A percentile compares a stretch with the other conserved stretches of the same genome.
Evolutionary conservation across 1,140 invertebrate genomes (phyloP).

Genomic region (Drosophila pectinifera): DNA sequence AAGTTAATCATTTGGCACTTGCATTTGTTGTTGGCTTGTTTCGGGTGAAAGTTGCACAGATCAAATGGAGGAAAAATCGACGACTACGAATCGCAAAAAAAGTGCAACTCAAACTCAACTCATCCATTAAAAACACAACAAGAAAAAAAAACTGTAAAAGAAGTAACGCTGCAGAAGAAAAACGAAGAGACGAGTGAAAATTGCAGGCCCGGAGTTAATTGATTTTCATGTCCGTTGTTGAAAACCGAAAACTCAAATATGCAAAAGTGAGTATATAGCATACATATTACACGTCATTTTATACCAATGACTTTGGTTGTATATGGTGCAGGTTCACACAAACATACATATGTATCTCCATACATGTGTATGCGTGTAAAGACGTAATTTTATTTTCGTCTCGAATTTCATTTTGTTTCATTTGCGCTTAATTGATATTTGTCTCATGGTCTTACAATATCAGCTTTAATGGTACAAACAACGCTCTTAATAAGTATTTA

Average conservation of each 20-base stretch:
- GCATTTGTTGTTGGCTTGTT: slow-evolving; percentile 51
- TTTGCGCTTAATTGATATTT: slow-evolving; percentile 25
- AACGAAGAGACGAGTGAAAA: slow-evolving; percentile 32
- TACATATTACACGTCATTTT: slow-evolving; percentile 19
- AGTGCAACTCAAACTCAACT: slow-evolving; percentile 60
- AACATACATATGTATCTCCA: too few relatives aligned
- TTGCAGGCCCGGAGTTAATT: slow-evolving; percentile 36
- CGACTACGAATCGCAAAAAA: slow-evolving; percentile 46
- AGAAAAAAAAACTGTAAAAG: slow-evolving; percentile 4
- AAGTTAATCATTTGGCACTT: slow-evolving; percentile 52
- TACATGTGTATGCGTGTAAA: neutral
- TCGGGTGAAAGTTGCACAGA: slow-evolving; percentile 75
- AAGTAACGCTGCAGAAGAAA: neutral
- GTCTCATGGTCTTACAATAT: slow-evolving; percentile 19
- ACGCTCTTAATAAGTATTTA: neutral
- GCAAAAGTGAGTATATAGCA: slow-evolving; percentile 40
- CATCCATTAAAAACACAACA: slow-evolving; percentile 46
- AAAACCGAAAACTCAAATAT: slow-evolving; percentile 28
- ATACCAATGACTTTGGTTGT: slow-evolving; percentile 31
- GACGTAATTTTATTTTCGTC: slow-evolving; percentile 39
- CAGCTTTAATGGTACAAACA: neutral
- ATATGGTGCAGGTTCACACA: neutral
- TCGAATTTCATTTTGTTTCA: slow-evolving; percentile 33
- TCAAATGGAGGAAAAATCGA: slow-evolving; percentile 61
- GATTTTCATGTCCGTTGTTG: slow-evolving; percentile 33